These are phyloP conservation scores for Apteryx owenii DNA, from an alignment of 2,113 vertebrate species.

Conservation along the genomic window DNA sequence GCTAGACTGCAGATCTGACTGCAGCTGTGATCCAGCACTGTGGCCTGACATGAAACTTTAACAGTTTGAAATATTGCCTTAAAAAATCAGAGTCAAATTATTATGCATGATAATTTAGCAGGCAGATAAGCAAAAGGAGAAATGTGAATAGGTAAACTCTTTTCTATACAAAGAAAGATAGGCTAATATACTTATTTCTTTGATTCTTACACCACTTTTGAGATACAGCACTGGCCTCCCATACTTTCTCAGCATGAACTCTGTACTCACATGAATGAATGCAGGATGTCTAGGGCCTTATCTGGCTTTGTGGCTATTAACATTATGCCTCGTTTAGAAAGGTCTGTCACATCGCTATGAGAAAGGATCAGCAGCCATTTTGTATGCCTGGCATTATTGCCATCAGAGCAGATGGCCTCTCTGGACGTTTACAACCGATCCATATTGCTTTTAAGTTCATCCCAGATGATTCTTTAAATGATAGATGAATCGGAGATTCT, in stretches of 20 bases:
- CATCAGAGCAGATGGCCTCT: not conserved
- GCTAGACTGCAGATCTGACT: fast-evolving
- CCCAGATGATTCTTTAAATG: not conserved
- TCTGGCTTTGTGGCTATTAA: not conserved
- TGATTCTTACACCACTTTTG: not conserved
- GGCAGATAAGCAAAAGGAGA: not conserved
- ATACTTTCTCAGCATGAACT: not conserved
- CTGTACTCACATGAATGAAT: not conserved
- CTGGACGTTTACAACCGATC: not conserved
- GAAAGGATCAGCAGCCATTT: not conserved
- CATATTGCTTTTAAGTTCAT: not conserved
- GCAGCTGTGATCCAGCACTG: not conserved
- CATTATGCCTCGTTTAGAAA: not conserved
- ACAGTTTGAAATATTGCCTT: not conserved
- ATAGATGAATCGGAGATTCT: not conserved
- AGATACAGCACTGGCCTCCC: not conserved
- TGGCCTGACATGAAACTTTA: not conserved
- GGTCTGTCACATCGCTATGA: fast-evolving
- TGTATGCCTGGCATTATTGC: not conserved
- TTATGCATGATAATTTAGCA: not conserved
- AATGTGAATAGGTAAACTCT: not conserved
- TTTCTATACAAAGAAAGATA: not conserved
- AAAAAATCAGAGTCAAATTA: not conserved
- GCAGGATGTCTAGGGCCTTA: not conserved
- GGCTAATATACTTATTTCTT: not conserved